Evolutionary conservation across 2,888 invertebrate genomes (phyloP).

Genomic region (Bursaphelenchus okinawaensis): DNA sequence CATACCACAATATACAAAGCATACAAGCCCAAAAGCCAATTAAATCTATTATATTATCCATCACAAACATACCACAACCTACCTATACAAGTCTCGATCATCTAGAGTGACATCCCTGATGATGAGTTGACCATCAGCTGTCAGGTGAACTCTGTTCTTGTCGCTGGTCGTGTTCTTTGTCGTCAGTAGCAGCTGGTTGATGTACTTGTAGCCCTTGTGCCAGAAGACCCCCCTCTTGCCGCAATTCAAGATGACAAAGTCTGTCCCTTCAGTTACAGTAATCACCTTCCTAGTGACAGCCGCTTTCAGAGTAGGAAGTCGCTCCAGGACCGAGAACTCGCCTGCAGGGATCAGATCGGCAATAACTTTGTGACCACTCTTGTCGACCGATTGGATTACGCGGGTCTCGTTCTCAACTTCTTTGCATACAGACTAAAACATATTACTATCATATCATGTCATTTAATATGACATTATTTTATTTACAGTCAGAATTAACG

Average conservation of each 20-base stretch:
- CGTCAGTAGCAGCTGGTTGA: not conserved
- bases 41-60: too few species aligned
- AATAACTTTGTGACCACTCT: not conserved
- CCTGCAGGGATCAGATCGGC: not conserved
- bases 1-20: not conserved
- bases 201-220: not conserved
- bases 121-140: not conserved
- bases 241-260: not conserved
- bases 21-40: too few species aligned
- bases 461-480: too few species aligned
- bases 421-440: too few species aligned
- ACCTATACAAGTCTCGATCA: not conserved
- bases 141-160: not conserved
- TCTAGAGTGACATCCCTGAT: not conserved
- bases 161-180: not conserved
- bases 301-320: not conserved
- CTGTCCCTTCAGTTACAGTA: not conserved
- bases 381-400: not conserved
- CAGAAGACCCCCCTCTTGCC: not conserved
- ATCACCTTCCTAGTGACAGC: not conserved
- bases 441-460: too few species aligned
- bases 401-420: not conserved
- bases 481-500: too few species aligned
- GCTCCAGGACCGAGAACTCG: not conserved
- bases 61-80: not conserved